phyloP scores from a whole-genome alignment of 2,888 invertebrate genomes.

The Polyommatus icarus region DNA sequence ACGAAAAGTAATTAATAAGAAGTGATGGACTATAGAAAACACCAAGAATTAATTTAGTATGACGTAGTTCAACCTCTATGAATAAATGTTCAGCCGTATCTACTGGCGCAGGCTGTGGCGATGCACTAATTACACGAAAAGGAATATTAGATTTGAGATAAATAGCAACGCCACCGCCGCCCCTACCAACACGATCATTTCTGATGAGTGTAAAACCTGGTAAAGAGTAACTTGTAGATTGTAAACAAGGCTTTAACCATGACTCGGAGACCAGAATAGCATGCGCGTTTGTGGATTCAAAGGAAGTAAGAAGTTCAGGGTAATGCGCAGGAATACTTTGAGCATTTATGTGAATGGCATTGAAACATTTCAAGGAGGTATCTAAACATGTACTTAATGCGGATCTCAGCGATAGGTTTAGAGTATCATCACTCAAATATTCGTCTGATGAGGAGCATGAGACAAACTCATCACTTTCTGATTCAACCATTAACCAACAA shows the following conservation, averaged over 20 bases:
- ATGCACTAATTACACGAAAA: background rate
- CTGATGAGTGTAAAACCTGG: background rate
- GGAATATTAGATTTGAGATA: too few species aligned
- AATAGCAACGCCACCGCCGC: constrained; percentile 8
- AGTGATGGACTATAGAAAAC: constrained; percentile 18
- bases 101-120: background rate
- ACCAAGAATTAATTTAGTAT: constrained; percentile 20
- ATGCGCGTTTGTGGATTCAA: too few species aligned
- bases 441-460: too few species aligned
- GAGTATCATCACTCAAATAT: too few species aligned
- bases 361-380: too few species aligned
- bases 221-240: constrained; percentile 22
- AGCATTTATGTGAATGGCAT: constrained; percentile 10
- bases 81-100: constrained; percentile 5
- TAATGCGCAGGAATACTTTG: constrained; percentile 21
- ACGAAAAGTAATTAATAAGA: background rate
- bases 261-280: constrained; percentile 22
- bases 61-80: background rate
- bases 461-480: too few species aligned
- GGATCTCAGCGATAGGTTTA: too few species aligned
- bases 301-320: too few species aligned
- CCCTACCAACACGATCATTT: constrained; percentile 10
- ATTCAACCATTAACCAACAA: too few species aligned
- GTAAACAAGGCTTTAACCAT: too few species aligned
- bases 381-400: too few species aligned